Conservation (phyloP, 2,113 vertebrate species). For the Xenus cinereus region DNA sequence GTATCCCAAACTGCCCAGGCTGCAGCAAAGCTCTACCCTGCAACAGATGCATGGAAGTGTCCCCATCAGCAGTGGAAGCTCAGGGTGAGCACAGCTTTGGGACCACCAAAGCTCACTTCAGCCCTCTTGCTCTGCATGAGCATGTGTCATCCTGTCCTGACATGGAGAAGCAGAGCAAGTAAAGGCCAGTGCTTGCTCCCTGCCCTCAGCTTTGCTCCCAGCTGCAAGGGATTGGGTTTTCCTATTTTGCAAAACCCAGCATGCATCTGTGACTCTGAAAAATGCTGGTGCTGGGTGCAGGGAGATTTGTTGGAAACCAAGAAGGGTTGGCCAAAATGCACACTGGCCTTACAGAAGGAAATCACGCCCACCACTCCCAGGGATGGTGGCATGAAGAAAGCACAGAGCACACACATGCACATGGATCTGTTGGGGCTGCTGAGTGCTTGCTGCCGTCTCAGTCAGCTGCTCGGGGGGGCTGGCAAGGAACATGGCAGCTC, state of each 20-base stretch:
- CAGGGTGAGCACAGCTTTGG: neutral
- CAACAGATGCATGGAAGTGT: neutral
- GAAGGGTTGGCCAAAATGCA: neutral
- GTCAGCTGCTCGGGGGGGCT: accelerated
- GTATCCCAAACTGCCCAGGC: neutral
- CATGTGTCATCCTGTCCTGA: neutral
- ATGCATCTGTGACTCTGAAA: neutral
- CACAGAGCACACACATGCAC: neutral
- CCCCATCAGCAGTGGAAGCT: neutral
- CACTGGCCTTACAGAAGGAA: neutral
- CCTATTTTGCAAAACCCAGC: neutral
- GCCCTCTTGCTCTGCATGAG: neutral
- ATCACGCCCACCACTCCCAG: neutral
- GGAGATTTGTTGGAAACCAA: neutral
- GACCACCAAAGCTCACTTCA: neutral
- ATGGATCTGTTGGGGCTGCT: neutral
- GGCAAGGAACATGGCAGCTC: neutral
- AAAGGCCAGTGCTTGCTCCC: neutral
- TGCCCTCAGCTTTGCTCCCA: neutral
- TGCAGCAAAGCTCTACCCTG: neutral
- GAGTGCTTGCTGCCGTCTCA: neutral
- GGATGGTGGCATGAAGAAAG: neutral
- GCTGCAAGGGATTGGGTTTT: neutral
- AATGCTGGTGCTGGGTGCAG: neutral
- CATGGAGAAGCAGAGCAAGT: neutral